phyloP scores from a whole-genome alignment of 30 jellyfish, hydroid and myxozoan genomes.

The Aurelia coerulea region DNA sequence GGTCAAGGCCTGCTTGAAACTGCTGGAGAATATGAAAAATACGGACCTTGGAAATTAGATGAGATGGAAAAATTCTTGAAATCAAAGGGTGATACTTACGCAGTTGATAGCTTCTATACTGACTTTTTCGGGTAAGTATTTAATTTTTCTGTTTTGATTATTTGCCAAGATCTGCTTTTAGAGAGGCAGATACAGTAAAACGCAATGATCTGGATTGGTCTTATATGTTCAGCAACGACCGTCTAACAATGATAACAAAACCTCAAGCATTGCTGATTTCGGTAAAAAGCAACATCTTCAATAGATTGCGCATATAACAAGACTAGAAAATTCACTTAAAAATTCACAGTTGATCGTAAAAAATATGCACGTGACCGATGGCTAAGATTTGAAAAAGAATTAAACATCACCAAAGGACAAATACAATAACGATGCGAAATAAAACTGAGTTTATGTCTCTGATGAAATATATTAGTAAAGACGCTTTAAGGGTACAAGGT shows the following conservation, averaged over 20 bases:
- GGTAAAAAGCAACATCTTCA: neutral
- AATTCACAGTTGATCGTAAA: too few species aligned
- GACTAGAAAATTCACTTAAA: neutral
- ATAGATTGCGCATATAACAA: neutral
- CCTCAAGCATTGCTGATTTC: neutral
- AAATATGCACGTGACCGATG: too few species aligned
- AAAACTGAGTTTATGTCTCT: too few species aligned
- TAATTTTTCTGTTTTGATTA: too few species aligned
- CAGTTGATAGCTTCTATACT: slow-evolving; percentile 74
- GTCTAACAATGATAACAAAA: neutral
- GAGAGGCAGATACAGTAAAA: neutral
- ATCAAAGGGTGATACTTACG: slow-evolving; percentile 36
- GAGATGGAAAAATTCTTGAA: slow-evolving; percentile 46
- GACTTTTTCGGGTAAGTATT: slow-evolving; percentile 39
- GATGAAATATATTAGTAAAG: too few species aligned
- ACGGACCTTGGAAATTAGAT: slow-evolving; percentile 60
- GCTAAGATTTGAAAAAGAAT: too few species aligned
- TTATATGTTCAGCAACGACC: neutral
- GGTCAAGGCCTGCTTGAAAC: slow-evolving; percentile 83
- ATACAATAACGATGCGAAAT: too few species aligned
- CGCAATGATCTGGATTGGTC: neutral
- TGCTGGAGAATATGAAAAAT: slow-evolving; percentile 28
- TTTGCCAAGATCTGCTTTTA: too few species aligned
- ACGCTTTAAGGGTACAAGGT: too few species aligned
- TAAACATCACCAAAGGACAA: too few species aligned